These are phyloP conservation scores for Okamejei kenojei DNA, from an alignment of 2,797 vertebrate genomes.

Conservation along the genomic window DNA sequence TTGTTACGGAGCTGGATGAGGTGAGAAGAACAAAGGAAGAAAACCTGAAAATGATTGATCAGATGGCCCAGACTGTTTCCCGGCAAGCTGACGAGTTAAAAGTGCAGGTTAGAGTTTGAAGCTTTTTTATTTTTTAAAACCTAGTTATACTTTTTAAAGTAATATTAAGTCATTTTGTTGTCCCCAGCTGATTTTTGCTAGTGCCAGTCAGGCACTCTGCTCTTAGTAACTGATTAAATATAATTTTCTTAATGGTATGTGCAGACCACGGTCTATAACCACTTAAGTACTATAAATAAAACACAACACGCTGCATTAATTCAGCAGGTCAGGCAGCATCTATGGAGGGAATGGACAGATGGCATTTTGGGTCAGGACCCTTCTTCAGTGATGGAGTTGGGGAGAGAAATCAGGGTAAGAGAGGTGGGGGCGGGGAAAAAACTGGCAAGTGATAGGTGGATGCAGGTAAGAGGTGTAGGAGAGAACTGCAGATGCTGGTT, in stretches of 20 bases:
- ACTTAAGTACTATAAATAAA: neutral
- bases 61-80: neutral
- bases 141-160: too few species aligned
- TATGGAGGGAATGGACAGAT: too few species aligned
- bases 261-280: neutral
- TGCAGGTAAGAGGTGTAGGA: too few species aligned
- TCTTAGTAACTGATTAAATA: neutral
- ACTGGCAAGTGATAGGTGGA: too few species aligned
- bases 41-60: neutral
- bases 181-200: neutral
- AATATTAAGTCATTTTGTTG: neutral
- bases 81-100: neutral
- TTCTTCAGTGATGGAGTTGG: too few species aligned
- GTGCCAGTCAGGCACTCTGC: neutral
- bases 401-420: too few species aligned
- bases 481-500: too few species aligned
- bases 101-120: constrained; percentile 4
- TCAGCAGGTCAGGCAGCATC: too few species aligned
- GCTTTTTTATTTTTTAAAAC: neutral
- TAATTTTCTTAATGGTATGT: neutral
- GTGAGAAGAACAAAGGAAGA: neutral
- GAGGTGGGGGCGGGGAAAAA: too few species aligned
- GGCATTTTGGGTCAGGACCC: too few species aligned
- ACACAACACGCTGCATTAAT: too few species aligned
- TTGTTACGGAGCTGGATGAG: neutral